Evolutionary conservation across 2,797 vertebrate genomes (phyloP), one percentile per base, ranked within the genome.

Genomic region (Sebastes wilsoni): DNA sequence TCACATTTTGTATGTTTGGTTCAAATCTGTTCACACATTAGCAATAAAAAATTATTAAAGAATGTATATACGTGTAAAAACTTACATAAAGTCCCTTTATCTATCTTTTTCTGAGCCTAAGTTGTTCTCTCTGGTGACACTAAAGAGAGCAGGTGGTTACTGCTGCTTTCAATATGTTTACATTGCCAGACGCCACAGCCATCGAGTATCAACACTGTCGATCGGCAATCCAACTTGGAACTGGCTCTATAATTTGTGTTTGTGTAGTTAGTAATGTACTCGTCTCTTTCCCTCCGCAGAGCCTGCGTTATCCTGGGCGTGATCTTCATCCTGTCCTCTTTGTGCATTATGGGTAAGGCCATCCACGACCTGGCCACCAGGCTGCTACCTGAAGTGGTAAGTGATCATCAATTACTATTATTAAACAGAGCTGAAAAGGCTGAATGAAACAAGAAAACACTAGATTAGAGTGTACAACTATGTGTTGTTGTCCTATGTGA

Each of bases 371-470:
- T 99, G 76, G 97, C 96, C 27, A 98, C 96, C 70, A 97, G 94
- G 90, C 96, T 99, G 88, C 96, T 98, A 32, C 98, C 98, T 74
- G 97, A 99, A 98, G 98, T 99, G 97, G 98, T 99, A 96, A 66
- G 64, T 23, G 32, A 38, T 14, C n/a, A 22, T 38, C 34, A 14
- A 38, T 23, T 0, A 4, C 11, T 18, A 6, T 20, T 0, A 60
- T 20, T 18, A 20, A 60, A 9, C 23, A 11, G 59, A 61, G 20
- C n/a, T 5, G 34, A 1, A 23, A 4, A 62, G 34, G 22, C 34
- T 6, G 3, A 23, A 9, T n/a, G 6, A 36, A 13, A 42, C 27
- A 70, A 38, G 11, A 38, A 14, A 69, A 23, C 16, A 28, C 18
- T 11, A 1, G 28, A 72, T 67, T 69, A 64, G 20, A 75, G 61